phyloP scores from a whole-genome alignment of 2,797 vertebrate species.

The Malurus leucopterus region DNA sequence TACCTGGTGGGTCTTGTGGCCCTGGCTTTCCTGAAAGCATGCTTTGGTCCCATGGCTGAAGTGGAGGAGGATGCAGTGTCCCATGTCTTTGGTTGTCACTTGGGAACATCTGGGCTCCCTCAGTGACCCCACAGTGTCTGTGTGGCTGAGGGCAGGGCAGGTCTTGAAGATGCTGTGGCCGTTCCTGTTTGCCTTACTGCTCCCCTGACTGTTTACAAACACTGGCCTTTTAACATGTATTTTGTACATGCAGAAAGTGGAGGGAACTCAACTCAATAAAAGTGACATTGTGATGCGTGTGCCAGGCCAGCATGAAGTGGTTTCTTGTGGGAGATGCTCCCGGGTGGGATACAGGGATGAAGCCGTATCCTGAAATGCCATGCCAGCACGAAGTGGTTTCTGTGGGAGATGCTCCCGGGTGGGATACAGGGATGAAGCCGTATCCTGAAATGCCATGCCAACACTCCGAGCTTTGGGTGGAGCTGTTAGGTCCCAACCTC shows the following conservation, averaged over 20 bases:
- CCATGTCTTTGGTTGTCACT: rapidly evolving
- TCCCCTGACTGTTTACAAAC: not conserved
- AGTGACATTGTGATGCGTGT: not conserved
- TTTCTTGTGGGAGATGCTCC: not conserved
- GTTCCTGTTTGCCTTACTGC: not conserved
- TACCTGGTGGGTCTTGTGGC: not conserved
- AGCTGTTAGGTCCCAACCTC: not conserved
- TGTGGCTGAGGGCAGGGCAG: not conserved
- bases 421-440: rapidly evolving
- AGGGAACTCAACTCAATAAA: slow-evolving; percentile 14
- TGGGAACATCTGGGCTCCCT: not conserved
- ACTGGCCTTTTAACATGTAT: not conserved
- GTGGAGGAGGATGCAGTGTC: not conserved
- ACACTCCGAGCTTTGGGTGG: not conserved
- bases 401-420: rapidly evolving
- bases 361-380: not conserved
- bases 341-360: rapidly evolving
- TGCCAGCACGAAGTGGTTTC: not conserved
- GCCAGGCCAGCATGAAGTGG: rapidly evolving
- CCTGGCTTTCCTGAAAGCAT: not conserved
- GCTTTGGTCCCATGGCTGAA: rapidly evolving
- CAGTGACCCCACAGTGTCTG: rapidly evolving
- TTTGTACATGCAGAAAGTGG: not conserved
- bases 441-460: not conserved
- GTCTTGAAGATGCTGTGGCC: rapidly evolving